Conservation (phyloP, 2,113 vertebrate species). For the Chloroceryle aenea region DNA sequence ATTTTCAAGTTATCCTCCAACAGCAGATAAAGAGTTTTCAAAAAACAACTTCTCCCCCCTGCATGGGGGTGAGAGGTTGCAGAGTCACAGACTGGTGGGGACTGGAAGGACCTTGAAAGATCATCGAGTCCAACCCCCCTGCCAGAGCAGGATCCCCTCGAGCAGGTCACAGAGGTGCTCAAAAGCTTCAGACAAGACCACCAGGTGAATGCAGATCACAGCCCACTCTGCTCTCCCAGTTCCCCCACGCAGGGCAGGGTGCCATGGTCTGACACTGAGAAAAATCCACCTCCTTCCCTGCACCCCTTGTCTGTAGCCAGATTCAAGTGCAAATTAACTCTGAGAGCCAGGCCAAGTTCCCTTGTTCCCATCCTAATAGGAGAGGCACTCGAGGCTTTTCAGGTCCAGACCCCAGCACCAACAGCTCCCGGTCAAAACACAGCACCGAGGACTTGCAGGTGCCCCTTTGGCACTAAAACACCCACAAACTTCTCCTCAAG, state of each 20-base stretch:
- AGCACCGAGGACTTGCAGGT: background rate
- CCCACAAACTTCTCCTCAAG: background rate
- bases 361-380: background rate
- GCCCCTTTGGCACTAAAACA: background rate
- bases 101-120: no score
- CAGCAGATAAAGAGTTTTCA: background rate
- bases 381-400: background rate
- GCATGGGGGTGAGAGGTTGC: no score
- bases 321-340: background rate
- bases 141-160: no score
- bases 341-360: background rate
- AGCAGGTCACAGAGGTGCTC: background rate
- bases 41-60: background rate
- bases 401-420: background rate
- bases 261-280: background rate
- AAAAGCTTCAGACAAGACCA: background rate
- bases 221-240: background rate
- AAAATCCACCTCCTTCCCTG: background rate
- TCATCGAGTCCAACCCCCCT: no score
- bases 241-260: background rate
- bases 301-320: background rate
- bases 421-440: background rate
- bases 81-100: no score
- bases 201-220: rapidly evolving
- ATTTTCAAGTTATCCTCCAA: no score